These are phyloP conservation scores for Anguilla rostrata DNA, from an alignment of 2,113 vertebrate species.

Conservation along the genomic window DNA sequence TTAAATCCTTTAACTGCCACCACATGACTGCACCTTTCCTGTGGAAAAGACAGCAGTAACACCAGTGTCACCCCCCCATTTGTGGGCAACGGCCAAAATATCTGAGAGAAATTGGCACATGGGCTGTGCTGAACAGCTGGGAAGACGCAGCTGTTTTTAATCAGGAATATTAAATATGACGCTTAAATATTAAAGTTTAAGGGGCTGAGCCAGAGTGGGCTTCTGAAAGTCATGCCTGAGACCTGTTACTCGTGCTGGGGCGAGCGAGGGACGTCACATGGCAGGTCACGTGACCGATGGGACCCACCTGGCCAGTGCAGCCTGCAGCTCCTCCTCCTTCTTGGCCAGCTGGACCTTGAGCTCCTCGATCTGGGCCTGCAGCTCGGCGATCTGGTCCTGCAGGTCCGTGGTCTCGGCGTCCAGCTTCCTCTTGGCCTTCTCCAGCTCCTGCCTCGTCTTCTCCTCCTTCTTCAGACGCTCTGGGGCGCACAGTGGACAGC, in stretches of 20 bases:
- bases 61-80: background rate
- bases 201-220: background rate
- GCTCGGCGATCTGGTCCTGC: conserved; percentile 94
- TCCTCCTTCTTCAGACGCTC: conserved; percentile 97
- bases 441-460: conserved; percentile 92
- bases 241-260: too few species aligned
- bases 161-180: too few species aligned
- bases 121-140: too few species aligned
- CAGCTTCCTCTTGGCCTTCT: conserved; percentile 95
- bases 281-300: background rate
- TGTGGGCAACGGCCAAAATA: too few species aligned
- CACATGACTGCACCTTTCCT: background rate
- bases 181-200: background rate
- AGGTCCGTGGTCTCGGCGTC: conserved; percentile 93
- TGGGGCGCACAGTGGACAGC: conserved; percentile 44
- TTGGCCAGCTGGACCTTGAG: conserved; percentile 90
- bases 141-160: background rate
- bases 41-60: background rate
- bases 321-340: conserved; percentile 94
- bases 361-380: conserved; percentile 93
- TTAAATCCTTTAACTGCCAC: too few species aligned
- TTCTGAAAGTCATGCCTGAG: background rate
- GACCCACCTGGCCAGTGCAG: conserved; percentile 82
- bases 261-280: background rate
- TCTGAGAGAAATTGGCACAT: too few species aligned